A percentile compares a stretch with the other conserved stretches of the same genome.
Evolutionary conservation across 2,888 invertebrate genomes (phyloP).

Genomic region (Leptinotarsa rubiginosa): DNA sequence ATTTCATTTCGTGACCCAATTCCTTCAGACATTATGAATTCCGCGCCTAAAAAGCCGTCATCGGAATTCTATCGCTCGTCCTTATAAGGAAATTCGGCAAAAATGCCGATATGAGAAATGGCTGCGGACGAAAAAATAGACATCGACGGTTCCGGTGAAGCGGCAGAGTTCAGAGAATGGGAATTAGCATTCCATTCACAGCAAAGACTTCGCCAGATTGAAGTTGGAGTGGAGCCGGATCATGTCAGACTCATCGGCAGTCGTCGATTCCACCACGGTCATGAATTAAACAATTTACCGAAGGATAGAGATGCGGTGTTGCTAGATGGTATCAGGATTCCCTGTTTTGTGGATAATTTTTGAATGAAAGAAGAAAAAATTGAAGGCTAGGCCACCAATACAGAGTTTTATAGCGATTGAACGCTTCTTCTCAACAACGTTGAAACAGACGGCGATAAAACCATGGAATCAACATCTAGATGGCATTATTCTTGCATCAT

Average conservation of each 20-base stretch:
- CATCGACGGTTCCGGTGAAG: slow-evolving; percentile 57
- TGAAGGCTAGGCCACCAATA: too few relatives aligned
- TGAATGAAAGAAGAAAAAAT: too few relatives aligned
- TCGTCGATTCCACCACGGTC: slow-evolving; percentile 51
- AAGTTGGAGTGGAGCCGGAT: slow-evolving; percentile 55
- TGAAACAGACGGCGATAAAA: too few relatives aligned
- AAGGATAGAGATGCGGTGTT: slow-evolving; percentile 11
- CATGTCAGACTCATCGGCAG: slow-evolving; percentile 49
- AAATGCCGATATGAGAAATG: slow-evolving; percentile 41
- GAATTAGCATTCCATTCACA: slow-evolving; percentile 63
- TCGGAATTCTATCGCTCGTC: background rate
- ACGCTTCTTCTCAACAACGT: too few relatives aligned
- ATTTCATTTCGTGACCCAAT: background rate
- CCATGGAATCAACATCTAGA: too few relatives aligned
- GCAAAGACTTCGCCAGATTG: slow-evolving; percentile 61
- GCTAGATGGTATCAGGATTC: background rate
- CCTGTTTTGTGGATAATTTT: too few relatives aligned
- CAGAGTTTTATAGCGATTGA: too few relatives aligned
- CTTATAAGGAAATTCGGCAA: slow-evolving; percentile 23
- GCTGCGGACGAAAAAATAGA: slow-evolving; percentile 46
- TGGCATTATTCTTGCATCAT: too few relatives aligned
- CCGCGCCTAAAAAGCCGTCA: background rate
- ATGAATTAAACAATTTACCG: slow-evolving; percentile 42
- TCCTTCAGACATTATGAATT: background rate
- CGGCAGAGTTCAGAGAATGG: slow-evolving; percentile 59